Conservation (phyloP, 2,888 invertebrate species). For the Zeuzera pyrina region DNA sequence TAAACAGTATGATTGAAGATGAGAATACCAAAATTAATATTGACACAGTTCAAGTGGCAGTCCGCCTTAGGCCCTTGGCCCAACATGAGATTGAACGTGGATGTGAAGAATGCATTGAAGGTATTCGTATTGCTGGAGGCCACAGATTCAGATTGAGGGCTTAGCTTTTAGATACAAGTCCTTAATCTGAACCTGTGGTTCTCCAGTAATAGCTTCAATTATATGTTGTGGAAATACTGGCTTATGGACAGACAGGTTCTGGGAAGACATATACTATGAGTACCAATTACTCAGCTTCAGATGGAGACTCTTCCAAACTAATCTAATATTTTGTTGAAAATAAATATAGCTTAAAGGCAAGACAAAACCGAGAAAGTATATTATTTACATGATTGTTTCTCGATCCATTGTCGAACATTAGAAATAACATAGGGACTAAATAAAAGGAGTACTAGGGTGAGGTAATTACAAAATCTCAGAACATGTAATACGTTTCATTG, state of each 20-base stretch:
- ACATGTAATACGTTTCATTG: too few relatives aligned
- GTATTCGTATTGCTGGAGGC: constrained; percentile 73
- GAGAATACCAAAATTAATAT: constrained; percentile 37
- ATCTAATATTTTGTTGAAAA: too few relatives aligned
- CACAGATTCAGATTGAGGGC: constrained; percentile 81
- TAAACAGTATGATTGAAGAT: constrained; percentile 44
- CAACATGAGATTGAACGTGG: constrained; percentile 81
- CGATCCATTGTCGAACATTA: too few relatives aligned
- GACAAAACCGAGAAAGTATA: too few relatives aligned
- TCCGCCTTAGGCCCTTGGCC: constrained; percentile 87
- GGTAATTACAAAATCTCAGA: too few relatives aligned
- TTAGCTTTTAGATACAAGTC: constrained; percentile 86
- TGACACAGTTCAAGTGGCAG: constrained; percentile 82
- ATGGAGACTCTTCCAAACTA: constrained; percentile 67
- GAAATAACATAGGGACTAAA: too few relatives aligned
- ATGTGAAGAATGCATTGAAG: constrained; percentile 81
- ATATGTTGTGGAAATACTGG: too few relatives aligned
- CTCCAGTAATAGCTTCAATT: too few relatives aligned
- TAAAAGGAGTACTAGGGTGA: too few relatives aligned
- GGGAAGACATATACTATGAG: constrained; percentile 97
- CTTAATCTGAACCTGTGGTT: too few relatives aligned
- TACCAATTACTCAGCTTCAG: constrained; percentile 78
- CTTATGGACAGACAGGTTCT: constrained; percentile 96
- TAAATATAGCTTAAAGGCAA: too few relatives aligned
- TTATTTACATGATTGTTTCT: too few relatives aligned